Evolutionary conservation across 2,797 vertebrate species (phyloP), one percentile per base, ranked within the genome.

Genomic region (Mus minutoides): DNA sequence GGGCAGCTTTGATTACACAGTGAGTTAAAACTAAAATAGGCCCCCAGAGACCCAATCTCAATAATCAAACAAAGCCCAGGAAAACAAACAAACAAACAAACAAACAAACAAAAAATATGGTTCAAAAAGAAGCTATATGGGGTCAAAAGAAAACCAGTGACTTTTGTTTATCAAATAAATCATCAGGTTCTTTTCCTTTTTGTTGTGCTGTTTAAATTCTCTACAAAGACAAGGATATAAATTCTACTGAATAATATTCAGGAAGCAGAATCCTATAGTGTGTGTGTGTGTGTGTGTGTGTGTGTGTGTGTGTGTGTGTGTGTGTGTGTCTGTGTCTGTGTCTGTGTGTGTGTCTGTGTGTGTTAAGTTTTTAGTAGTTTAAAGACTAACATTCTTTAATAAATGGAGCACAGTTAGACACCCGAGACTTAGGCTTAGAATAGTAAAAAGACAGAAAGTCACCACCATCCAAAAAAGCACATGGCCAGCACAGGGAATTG

Each of bases 371-470:
- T 77, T 26, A 75, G 7, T 75, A 31, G 24, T 22, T 62, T 82
- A 87, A 79, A 94, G 22, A 67, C 56, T 64, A 79, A 37, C 80
- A 82, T 88, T 75, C 22, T 79, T 71, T 16, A 92, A 37, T 93
- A 10, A 67, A 10, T 8, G 67, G n/a, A 80, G 21, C n/a, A 88
- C 29, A 76, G 87, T 49, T 73, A 89, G 64, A 3, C 8, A 69
- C 0, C 40, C 21, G 34, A 91, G 40, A 52, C 2, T 6, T 8
- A 34, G 11, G 6, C 83, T 37, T 78, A 4, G 24, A 91, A 37
- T 49, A 71, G 56, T 67, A 5, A 75, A 26, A 3, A 37, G 22
- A 88, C 46, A 7, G 19, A 19, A 69, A 37, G 11, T 54, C 64
- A 78, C 58, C 34, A 14, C 24, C 11, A 21, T 58, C n/a, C 21